phyloP scores from a whole-genome alignment of 1,140 invertebrate species.

The Scylla paramamosain region DNA sequence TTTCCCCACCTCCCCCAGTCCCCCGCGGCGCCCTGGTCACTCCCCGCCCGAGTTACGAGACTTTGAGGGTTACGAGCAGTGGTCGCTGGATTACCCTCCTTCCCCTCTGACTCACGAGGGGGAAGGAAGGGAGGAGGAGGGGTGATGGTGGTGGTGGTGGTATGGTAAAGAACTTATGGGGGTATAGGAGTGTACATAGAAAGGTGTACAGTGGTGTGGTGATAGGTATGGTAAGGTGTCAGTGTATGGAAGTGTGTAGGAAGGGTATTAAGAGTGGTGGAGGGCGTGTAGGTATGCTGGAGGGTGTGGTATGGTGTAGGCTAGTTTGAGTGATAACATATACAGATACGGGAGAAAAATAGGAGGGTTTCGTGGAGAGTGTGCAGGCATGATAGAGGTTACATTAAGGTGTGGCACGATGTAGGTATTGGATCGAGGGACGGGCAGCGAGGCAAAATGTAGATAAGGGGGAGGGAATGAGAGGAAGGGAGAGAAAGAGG shows the following conservation, averaged over 20 bases:
- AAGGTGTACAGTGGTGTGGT: neutral
- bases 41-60: neutral
- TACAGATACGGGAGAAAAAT: too few species aligned
- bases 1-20: neutral
- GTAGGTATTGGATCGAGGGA: too few species aligned
- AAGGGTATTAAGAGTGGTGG: neutral
- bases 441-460: too few species aligned
- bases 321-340: too few species aligned
- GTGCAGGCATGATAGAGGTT: too few species aligned
- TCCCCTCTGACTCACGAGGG: constrained; percentile 17
- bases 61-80: neutral
- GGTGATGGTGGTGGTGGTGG: neutral
- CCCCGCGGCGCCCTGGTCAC: neutral
- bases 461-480: too few species aligned
- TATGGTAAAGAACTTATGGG: neutral
- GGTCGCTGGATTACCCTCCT: neutral
- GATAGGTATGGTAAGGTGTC: neutral
- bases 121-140: neutral
- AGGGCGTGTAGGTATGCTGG: neutral
- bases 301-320: neutral
- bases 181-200: neutral
- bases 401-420: too few species aligned
- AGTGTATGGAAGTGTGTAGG: neutral
- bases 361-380: too few species aligned
- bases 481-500: neutral